Evolutionary conservation across 2,113 vertebrate genomes (phyloP), one percentile per base, ranked within the genome.

Genomic region (Baryphthengus martii): DNA sequence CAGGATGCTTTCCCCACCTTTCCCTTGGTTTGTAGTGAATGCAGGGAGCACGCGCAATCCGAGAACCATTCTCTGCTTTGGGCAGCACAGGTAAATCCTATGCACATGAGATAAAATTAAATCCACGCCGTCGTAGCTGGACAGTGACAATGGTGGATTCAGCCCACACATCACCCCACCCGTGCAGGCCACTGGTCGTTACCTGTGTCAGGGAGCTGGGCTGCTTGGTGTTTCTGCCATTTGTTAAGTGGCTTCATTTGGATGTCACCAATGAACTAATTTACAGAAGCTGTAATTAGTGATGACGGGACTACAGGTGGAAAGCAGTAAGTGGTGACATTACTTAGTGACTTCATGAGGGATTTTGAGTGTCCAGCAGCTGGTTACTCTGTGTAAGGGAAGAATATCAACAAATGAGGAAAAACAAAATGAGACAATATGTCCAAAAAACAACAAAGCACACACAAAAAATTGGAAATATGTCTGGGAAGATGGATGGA

Each of bases 181-280:
- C 33, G 62, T 50, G 91, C 68, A 70, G 67, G 19, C 75, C 76
- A 90, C 53, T 7, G 19, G 55, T 75, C 78, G 66, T 86, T 86
- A 80, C 75, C 2, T 2, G 1, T 73, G 74, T 17, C 1, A 0
- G 58, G 85, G 84, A 90, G 85, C 88, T 61, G n/a, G 72, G 67
- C 88, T 92, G 86, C 76, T 84, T 3, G 1, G 53, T 53, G 55
- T 49, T 40, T 17, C 44, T 82, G 95, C 95, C 58, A 89, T 89
- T 72, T 95, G 92, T 93, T 93, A 95, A 95, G 63, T 85, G 53
- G 92, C 95, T 97, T 96, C 31, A 92, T 92, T 97, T 96, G 90
- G 74, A 49, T 91, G 92, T 86, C 88, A 94, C 85, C 81, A 83
- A 20, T 56, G 29, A 88, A 96, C 56, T 96, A 94, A 93, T 92